Base-by-base conservation (phyloP, 2,888 invertebrate species). In the Ephialtes manifestator region DNA sequence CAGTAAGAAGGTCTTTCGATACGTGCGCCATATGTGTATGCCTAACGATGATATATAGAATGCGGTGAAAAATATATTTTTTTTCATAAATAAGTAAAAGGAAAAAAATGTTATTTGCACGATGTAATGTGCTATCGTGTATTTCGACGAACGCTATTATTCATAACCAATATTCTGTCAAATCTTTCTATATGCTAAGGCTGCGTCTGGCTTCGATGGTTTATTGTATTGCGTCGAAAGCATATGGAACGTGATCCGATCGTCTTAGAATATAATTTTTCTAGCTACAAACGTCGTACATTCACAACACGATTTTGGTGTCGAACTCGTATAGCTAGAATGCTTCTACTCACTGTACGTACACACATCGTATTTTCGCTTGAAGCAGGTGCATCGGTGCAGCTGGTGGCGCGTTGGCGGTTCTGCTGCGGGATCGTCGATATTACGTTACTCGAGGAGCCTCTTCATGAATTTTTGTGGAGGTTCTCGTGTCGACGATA, bases 321-420 rank as follows among this genome's bases (percentile, higher is more conserved):
- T 10, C 20, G n/a, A 43, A 67, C 43, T 43, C 65, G 20, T 67
- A 24, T 43, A 20, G 46, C 65, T 43, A 20, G 43, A 13, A 43
- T 65, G 20, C 8, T 63, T 2, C 48, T 48, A 63, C 20, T n/a
- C 11, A 15, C 46, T 20, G 67, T 28, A 48, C 46, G 28, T 28
- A 28, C 10, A 31, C 18, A 75, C 51, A 18, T 75, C 31, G 75
- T 31, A 60, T 74, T 58, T 60, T 24, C n/a, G 8, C 46, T 31
- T n/a, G 78, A 55, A 68, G 75, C 85, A 85, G 85, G 85, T 85
- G 85, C 74, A 77, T 75, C 81, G 15, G n/a, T 13, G 53, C 85
- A 85, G 85, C 63, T 82, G 85, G 78, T 71, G 13, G 46, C 43
- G 79, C 70, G 75, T 81, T 48, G 78, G 65, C 43, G 81, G 53